Evolutionary conservation across 2,888 invertebrate genomes (phyloP), one percentile per base, ranked within the genome.

Genomic region (Philopedon plagiatum): DNA sequence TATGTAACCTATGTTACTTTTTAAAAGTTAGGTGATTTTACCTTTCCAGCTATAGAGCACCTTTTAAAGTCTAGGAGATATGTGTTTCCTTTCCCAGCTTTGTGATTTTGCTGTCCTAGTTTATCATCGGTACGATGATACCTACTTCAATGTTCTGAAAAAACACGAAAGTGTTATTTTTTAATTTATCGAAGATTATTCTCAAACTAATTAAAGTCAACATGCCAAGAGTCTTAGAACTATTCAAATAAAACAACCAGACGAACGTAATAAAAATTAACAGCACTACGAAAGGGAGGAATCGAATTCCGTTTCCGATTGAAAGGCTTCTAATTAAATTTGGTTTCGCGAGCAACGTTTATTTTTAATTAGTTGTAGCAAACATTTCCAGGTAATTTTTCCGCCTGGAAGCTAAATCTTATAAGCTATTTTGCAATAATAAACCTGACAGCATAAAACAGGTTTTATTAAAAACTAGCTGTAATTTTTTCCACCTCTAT

Each of bases 271-370:
- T 39, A 15, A 15, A 39, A 39, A 39, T 39, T 39, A 39, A 15
- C 39, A n/a, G 15, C 13, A 39, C 15, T 41, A 8, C 44, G 44
- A 44, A 44, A 7, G 19, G 19, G 9, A 44, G 44, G 7, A 44
- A 44, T 18, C 19, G 19, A 44, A 44, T 44, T 44, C 9, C 44
- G 9, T 7, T 13, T 15, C 39, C 15, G n/a, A 15, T 39, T 15
- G 15, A 39, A 15, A 11, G 44, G 44, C 19, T 44, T 44, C 44
- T 44, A 44, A 44, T 44, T 44, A 44, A 44, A 44, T 44, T 44
- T 44, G 44, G 18, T 44, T 44, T n/a, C 8, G 44, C 19, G 44
- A 18, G 19, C 19, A 18, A 44, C 18, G 19, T 44, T 44, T 15
- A 15, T 39, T 39, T 19, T 44, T 44, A 39, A 44, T 44, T 44